Conservation (phyloP, 2,797 vertebrate species). For the Neosilurus hyrtlii region DNA sequence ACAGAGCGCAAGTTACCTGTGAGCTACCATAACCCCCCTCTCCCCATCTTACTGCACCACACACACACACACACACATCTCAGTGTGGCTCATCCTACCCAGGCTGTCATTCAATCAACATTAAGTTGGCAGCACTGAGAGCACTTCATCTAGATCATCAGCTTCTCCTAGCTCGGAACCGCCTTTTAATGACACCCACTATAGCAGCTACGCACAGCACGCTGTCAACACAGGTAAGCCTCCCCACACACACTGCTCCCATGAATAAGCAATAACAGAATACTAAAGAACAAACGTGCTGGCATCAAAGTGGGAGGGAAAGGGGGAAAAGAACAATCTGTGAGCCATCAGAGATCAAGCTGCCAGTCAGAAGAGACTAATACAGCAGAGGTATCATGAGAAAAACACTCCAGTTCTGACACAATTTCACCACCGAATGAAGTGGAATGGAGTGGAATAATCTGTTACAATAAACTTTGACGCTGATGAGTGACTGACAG, state of each 20-base stretch:
- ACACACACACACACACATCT: slow-evolving; percentile 26
- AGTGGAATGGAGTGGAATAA: slow-evolving; percentile 37
- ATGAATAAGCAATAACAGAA: slow-evolving; percentile 33
- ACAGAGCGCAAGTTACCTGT: slow-evolving; percentile 57
- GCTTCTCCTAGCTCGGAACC: slow-evolving; percentile 44
- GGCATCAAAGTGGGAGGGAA: slow-evolving; percentile 24
- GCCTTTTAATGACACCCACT: slow-evolving; percentile 37
- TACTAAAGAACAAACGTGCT: slow-evolving; percentile 34
- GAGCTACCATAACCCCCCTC: slow-evolving; percentile 23
- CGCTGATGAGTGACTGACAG: slow-evolving; percentile 15
- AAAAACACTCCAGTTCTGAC: background rate
- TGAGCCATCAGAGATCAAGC: slow-evolving; percentile 15
- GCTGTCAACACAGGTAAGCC: slow-evolving; percentile 46
- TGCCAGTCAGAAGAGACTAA: slow-evolving; percentile 10
- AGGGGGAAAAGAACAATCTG: background rate
- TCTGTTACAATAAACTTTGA: slow-evolving; percentile 20
- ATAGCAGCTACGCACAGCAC: slow-evolving; percentile 22
- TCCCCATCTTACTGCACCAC: slow-evolving; percentile 13
- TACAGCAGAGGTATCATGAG: slow-evolving; percentile 12
- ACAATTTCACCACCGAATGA: slow-evolving; percentile 4
- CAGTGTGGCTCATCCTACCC: slow-evolving; percentile 45
- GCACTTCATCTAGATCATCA: slow-evolving; percentile 58
- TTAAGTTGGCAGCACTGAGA: slow-evolving; percentile 47
- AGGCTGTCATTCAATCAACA: slow-evolving; percentile 58
- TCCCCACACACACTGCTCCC: slow-evolving; percentile 40